phyloP scores from a whole-genome alignment of 2,113 vertebrate genomes.

The Mesoclemmys tuberculata region DNA sequence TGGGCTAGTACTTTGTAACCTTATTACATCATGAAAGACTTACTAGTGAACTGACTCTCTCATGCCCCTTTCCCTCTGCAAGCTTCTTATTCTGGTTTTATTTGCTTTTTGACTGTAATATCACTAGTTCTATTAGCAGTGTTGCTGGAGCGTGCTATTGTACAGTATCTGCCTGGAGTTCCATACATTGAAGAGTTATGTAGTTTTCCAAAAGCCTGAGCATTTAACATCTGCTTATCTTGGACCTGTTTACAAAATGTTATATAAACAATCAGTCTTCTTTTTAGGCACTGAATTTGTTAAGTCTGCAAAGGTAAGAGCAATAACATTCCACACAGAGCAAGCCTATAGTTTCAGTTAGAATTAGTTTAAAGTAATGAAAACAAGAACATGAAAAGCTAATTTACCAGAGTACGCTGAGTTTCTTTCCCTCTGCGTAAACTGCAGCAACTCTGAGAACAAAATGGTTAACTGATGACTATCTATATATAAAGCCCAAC shows the following conservation, averaged over 20 bases:
- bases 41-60: not conserved
- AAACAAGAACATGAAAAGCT: not conserved
- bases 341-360: not conserved
- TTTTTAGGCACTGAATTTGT: slow-evolving; percentile 20
- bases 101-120: not conserved
- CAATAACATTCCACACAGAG: not conserved
- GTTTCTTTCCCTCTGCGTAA: not conserved
- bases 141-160: not conserved
- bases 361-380: slow-evolving; percentile 3
- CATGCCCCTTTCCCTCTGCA: not conserved
- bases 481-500: not conserved
- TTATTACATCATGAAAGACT: not conserved
- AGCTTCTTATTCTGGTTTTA: not conserved
- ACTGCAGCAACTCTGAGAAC: not conserved
- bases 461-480: not conserved
- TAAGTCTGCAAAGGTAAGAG: slow-evolving; percentile 1
- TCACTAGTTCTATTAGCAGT: slow-evolving; percentile 28
- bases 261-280: slow-evolving; percentile 17
- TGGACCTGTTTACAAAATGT: slow-evolving; percentile 35
- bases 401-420: not conserved
- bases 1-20: not conserved
- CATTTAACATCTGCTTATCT: slow-evolving; percentile 46
- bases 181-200: not conserved
- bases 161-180: not conserved
- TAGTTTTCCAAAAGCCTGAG: not conserved